Base-by-base conservation (phyloP, 2,113 vertebrate species). In the Strix uralensis region DNA sequence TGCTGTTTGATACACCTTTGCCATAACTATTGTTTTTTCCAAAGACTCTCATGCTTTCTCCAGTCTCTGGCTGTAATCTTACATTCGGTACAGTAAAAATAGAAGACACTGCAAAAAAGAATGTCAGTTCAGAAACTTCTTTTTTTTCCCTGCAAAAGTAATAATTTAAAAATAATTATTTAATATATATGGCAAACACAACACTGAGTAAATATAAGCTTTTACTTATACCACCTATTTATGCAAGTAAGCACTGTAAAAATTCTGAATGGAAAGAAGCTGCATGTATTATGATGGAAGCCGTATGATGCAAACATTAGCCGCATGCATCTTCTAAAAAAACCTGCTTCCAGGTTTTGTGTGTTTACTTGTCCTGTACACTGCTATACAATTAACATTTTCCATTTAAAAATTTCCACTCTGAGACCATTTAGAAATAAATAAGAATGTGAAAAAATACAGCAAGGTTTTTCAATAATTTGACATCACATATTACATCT, bases 21-120 rank as follows among this genome's bases (percentile, higher is more conserved):
- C 98, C 98, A 57, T 99, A 99, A 98, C 98, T 98, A 98, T 97
- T 99, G 98, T 98, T 98, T 94, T 99, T 99, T 83, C 98, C 98
- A 94, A 99, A 99, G 97, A 99, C 98, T 97, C 99, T 98, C 97
- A 98, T 97, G 97, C 99, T 98, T 97, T 99, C 99, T 96, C 98
- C 99, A 61, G 97, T 98, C 98, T 99, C 99, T 26, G 98, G 97
- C 95, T 99, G 99, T 97, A 99, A 98, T 98, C 98, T 99, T 97
- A 99, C 98, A 97, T 98, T 99, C 96, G 98, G 98, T 94, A 99
- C 98, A 34, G 98, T 99, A 98, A 99, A 99, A 98, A 99, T 98
- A 98, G 99, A 99, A 98, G 98, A 99, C 99, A 99, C 99, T 99
- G 98, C 51, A 86, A 91, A 92, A 62, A 83, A 95, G 71, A 97